Evolutionary conservation across 2,888 invertebrate genomes (phyloP).

Genomic region (Aphrophora alni): DNA sequence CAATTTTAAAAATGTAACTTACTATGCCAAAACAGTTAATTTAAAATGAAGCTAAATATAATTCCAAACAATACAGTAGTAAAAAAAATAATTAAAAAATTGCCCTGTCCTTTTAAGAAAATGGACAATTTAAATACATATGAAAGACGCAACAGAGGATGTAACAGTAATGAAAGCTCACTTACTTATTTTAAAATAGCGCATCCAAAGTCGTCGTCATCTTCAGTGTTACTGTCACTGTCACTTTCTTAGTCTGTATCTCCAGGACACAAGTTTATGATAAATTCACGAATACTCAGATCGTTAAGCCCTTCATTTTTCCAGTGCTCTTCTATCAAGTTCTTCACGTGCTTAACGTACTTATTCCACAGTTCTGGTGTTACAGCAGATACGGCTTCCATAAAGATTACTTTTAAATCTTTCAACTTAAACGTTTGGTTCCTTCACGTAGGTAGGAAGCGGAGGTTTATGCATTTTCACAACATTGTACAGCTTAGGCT

Average conservation of each 20-base stretch:
- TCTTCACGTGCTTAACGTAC: constrained; percentile 22
- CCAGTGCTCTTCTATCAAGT: constrained; percentile 11
- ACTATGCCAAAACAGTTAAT: too few relatives aligned
- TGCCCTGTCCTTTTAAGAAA: too few relatives aligned
- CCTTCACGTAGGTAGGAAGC: constrained; percentile 10
- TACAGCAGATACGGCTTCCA: constrained; percentile 23
- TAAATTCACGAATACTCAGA: constrained; percentile 7
- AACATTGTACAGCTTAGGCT: constrained; percentile 24
- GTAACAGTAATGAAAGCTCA: background rate
- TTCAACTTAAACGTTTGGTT: constrained; percentile 15
- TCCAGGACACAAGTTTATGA: constrained; percentile 14
- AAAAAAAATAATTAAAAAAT: too few relatives aligned
- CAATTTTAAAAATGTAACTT: too few relatives aligned
- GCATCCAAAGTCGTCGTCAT: background rate
- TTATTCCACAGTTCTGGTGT: constrained; percentile 20
- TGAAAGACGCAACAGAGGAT: too few relatives aligned
- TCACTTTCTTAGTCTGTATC: constrained; percentile 14
- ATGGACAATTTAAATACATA: too few relatives aligned
- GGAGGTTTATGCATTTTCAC: constrained; percentile 21
- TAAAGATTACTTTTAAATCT: background rate
- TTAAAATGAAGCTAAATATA: too few relatives aligned
- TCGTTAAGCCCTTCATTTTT: constrained; percentile 15
- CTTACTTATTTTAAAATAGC: background rate
- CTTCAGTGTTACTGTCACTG: background rate
- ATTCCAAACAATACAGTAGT: too few relatives aligned